Evolutionary conservation across 64 coral and sea anemone species (phyloP).

Genomic region (Porites lutea): DNA sequence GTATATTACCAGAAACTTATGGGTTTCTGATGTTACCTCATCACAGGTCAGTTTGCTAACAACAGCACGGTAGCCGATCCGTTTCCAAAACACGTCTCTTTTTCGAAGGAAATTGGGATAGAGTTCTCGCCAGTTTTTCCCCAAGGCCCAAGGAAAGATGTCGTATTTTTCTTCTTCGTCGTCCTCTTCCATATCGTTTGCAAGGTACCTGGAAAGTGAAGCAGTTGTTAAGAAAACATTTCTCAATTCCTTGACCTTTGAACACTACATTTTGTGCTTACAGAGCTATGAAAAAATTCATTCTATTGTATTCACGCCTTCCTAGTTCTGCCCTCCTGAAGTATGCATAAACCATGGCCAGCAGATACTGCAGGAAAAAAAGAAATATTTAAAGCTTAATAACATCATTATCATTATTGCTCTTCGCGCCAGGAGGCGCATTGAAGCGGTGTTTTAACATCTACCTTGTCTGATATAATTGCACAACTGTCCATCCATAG

Average conservation of each 20-base stretch:
- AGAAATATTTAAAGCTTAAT: too few relatives aligned
- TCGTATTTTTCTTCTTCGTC: slow-evolving; percentile 99
- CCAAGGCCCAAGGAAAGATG: slow-evolving; percentile 97
- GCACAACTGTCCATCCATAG: slow-evolving; percentile 99
- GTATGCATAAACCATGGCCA: slow-evolving; percentile 98
- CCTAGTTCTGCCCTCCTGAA: slow-evolving; percentile 93
- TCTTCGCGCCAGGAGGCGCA: too few relatives aligned
- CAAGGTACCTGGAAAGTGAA: slow-evolving; percentile 68
- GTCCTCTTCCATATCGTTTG: slow-evolving; percentile 99
- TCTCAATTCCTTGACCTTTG: neutral
- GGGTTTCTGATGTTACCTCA: slow-evolving; percentile 66
- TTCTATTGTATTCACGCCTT: slow-evolving; percentile 91
- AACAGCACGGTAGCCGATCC: slow-evolving; percentile 93
- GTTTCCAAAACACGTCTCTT: slow-evolving; percentile 90
- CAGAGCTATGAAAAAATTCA: slow-evolving; percentile 98
- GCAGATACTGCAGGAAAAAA: slow-evolving; percentile 78
- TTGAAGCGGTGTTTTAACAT: too few relatives aligned
- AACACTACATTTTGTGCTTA: slow-evolving; percentile 58
- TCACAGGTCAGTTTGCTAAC: slow-evolving; percentile 95
- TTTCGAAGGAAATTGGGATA: slow-evolving; percentile 85
- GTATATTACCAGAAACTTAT: too few relatives aligned
- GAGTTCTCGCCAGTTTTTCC: slow-evolving; percentile 92
- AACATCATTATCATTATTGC: too few relatives aligned
- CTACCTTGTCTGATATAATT: slow-evolving; percentile 97
- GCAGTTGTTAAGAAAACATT: neutral